A percentile compares a stretch with the other conserved stretches of the same genome.
phyloP scores from a whole-genome alignment of 2,888 invertebrate species.

The Sabatieria punctata region DNA sequence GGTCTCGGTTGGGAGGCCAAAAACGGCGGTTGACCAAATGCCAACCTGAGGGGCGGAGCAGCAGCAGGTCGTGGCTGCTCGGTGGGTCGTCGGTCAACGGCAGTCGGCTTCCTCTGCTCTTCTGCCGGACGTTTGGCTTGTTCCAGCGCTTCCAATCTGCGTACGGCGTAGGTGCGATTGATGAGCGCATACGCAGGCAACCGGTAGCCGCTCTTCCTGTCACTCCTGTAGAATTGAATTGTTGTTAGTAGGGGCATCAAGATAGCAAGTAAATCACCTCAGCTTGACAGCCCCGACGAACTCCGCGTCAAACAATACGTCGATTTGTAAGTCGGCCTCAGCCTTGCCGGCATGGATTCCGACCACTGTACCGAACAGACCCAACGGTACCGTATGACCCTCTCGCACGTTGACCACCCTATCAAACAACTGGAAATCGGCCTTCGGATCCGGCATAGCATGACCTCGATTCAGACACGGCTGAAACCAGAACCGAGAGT shows the following conservation, averaged over 20 bases:
- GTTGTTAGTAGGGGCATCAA: too few relatives aligned
- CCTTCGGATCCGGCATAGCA: conserved; percentile 48
- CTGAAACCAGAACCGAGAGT: conserved; percentile 11
- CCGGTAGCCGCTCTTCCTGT: conserved; percentile 39
- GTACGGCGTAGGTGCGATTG: conserved; percentile 44
- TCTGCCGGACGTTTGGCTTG: too few relatives aligned
- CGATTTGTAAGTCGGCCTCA: conserved; percentile 43
- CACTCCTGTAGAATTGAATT: conserved; percentile 24
- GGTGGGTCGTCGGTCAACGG: too few relatives aligned
- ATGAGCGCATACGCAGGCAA: conserved; percentile 42
- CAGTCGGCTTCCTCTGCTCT: too few relatives aligned
- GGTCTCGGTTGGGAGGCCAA: too few relatives aligned
- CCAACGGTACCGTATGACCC: conserved; percentile 59
- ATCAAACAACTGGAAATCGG: conserved; percentile 55
- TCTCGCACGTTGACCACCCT: conserved; percentile 60
- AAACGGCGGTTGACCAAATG: too few relatives aligned
- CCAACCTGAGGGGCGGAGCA: too few relatives aligned
- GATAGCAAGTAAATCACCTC: too few relatives aligned
- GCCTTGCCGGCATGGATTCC: conserved; percentile 34
- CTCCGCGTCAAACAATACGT: conserved; percentile 59
- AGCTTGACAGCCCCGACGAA: conserved; percentile 50
- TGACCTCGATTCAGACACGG: conserved; percentile 16
- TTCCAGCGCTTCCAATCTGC: conserved; percentile 18
- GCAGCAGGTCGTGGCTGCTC: too few relatives aligned
- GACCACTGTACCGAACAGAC: conserved; percentile 66